Base-by-base conservation (phyloP, 2,888 invertebrate genomes). In the Ochlodes sylvanus region DNA sequence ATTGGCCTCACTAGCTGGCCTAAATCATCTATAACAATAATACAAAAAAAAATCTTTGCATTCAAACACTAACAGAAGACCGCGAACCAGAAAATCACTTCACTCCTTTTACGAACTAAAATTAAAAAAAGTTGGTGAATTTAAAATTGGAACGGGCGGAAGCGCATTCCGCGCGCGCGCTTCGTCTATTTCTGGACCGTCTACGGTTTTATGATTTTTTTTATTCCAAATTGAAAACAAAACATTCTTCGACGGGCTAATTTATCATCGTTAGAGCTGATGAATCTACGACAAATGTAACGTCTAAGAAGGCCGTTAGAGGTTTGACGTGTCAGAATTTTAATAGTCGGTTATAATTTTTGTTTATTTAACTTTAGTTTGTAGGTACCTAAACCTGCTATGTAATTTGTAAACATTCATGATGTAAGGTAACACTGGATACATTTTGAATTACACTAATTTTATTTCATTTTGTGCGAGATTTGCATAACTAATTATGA, bases 131-230 rank as follows among this genome's bases (percentile, higher is more conserved):
- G 74, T 75, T 52, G 74, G 81, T 83, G 81, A 83, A 82, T 78
- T 82, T 81, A 83, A 85, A 82, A 71, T 80, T 81, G 82, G 85
- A 84, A 79, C 81, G 78, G 72, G 76, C 84, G 86, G 85, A 85
- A 86, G 85, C 79, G 79, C 84, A 86, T 86, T 84, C 85, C 84
- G 19, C 68, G 73, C 77, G 78, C 73, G 52, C 52, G 67, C 80
- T 75, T 74, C 73, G 77, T 79, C 85, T 86, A 86, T 83, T 84
- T 85, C 79, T 42, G 58, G 78, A 83, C 81, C 79, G 79, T 77
- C 76, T 76, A 44, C 58, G 58, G 58, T 1, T 44, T 58, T 58
- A 44, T 58, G 15, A 19, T 19, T 21, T 71, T 67, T 63, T 63
- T 68, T 65, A 27, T 61, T 70, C n/a, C n/a, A 19, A 44, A 42